Percentiles rank a stretch among this genome's conserved stretches.
These are phyloP conservation scores for Hypanus sabinus DNA, from an alignment of 2,113 vertebrate species.

Conservation along the genomic window DNA sequence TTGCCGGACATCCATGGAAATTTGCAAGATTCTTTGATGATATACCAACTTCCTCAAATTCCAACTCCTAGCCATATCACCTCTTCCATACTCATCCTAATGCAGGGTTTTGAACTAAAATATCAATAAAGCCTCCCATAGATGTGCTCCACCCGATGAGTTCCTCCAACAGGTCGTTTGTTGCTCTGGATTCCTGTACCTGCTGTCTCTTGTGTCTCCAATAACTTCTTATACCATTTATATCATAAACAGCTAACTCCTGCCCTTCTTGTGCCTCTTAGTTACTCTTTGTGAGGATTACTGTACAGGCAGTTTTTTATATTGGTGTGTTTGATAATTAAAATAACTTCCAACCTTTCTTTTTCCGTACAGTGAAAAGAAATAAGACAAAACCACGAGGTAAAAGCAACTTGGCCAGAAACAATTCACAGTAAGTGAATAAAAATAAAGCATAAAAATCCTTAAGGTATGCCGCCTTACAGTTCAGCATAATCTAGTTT, in stretches of 20 bases:
- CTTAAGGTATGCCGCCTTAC: not conserved
- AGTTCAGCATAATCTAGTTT: not conserved
- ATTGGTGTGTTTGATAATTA: too few species aligned
- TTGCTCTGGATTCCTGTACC: too few species aligned
- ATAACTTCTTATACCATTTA: not conserved
- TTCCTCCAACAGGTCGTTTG: too few species aligned
- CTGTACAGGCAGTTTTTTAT: not conserved
- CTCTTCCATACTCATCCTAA: too few species aligned
- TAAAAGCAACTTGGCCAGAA: not conserved
- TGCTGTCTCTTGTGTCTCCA: too few species aligned
- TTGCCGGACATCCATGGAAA: too few species aligned
- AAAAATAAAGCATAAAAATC: not conserved
- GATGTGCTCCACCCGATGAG: too few species aligned
- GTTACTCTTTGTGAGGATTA: not conserved
- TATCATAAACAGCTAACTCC: not conserved
- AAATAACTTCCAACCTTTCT: not conserved
- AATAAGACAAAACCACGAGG: not conserved
- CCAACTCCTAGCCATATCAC: too few species aligned
- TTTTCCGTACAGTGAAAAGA: not conserved
- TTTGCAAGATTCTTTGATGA: too few species aligned
- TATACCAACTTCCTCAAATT: too few species aligned
- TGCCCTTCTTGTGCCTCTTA: not conserved
- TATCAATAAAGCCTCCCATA: too few species aligned
- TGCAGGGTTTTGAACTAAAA: too few species aligned
- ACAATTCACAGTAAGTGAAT: not conserved